Evolutionary conservation across 2,797 vertebrate species (phyloP), one percentile per base, ranked within the genome.

Genomic region (Bradypodion ventrale): DNA sequence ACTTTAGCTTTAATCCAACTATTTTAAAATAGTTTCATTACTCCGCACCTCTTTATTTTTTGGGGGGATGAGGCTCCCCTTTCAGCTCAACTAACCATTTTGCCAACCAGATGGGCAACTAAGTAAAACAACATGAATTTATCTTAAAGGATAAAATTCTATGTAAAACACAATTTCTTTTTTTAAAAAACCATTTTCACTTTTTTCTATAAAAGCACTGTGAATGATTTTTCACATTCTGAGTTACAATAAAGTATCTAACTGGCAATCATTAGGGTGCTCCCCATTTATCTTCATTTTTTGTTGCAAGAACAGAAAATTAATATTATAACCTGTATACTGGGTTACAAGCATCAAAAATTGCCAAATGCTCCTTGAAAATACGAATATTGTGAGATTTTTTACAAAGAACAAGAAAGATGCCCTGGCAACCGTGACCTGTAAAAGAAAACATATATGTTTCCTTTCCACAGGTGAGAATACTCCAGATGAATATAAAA

Each of bases 311-410:
- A 5, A 3, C 0, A 2, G 16, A 65, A 78, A 80, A 72, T 5
- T 25, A 78, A 9, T 74, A 70, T 82, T 87, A 79, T 72, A 90
- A 87, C 80, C 1, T 4, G 73, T 89, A 77, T 89, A 89, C 9
- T 72, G 62, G 82, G 78, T 52, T 73, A 76, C 1, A n/a, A n/a
- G 69, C 44, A 78, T 49, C 72, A 85, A 75, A 60, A 60, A 2
- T 3, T 79, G 40, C 37, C 78, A 90, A 29, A 37, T 76, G 29
- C 32, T 80, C 80, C 69, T 23, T 62, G 19, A 85, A 83, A 85
- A 85, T 80, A 49, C 75, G 1, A 21, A 32, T 72, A 32, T 29
- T 56, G 78, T 16, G 32, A 44, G 15, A 68, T 2, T 27, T n/a
- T 78, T 56, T 68, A 56, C 9, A 62, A 15, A 5, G 8, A 65